A percentile compares a stretch with the other conserved stretches of the same genome.
phyloP scores from a whole-genome alignment of 2,888 invertebrate genomes.

The Eustalomyia histrio region DNA sequence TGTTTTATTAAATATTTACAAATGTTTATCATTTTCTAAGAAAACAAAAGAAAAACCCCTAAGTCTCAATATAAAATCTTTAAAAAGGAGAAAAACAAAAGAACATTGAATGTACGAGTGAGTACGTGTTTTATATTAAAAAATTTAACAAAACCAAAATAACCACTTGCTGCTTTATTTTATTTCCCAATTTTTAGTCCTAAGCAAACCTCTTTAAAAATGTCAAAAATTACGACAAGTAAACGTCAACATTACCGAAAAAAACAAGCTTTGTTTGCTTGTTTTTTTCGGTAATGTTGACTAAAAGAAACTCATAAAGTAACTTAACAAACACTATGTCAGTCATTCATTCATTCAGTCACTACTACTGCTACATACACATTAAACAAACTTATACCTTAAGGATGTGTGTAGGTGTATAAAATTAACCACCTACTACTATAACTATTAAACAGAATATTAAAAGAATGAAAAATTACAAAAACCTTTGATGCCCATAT shows the following conservation, averaged over 20 bases:
- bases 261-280: too few species aligned
- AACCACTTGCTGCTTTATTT: slow-evolving; percentile 59
- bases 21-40: slow-evolving; percentile 18
- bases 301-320: slow-evolving; percentile 50
- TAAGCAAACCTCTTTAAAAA: slow-evolving; percentile 55
- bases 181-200: slow-evolving; percentile 45
- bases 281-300: too few species aligned
- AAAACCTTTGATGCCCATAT: too few species aligned
- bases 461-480: not conserved
- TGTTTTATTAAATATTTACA: slow-evolving; percentile 45
- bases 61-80: not conserved
- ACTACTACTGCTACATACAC: not conserved
- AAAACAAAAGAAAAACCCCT: not conserved
- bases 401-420: slow-evolving; percentile 9
- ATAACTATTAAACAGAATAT: not conserved
- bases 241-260: slow-evolving; percentile 37
- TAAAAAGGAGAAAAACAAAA: not conserved
- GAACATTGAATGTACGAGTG: not conserved
- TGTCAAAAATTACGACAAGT: slow-evolving; percentile 50
- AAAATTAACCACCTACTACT: slow-evolving; percentile 16
- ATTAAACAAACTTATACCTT: not conserved
- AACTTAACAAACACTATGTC: slow-evolving; percentile 26
- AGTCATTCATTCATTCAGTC: slow-evolving; percentile 11
- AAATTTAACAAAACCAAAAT: slow-evolving; percentile 23
- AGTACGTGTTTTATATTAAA: not conserved